Evolutionary conservation across 2,797 vertebrate genomes (phyloP), one percentile per base, ranked within the genome.

Genomic region (Leptodactylus fallax): DNA sequence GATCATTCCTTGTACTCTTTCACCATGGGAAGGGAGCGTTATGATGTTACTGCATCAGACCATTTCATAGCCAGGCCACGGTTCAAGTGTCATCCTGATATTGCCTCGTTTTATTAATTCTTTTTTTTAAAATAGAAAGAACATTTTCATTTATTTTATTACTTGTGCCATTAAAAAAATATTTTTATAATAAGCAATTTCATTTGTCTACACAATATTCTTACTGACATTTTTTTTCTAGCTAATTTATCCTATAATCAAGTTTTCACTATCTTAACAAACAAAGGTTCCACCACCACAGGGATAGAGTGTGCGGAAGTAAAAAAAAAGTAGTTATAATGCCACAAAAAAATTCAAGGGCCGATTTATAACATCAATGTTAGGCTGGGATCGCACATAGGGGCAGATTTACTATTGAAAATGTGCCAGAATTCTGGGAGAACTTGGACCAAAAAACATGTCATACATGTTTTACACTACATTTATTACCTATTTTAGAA

Each of bases 81-180:
- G 71, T 47, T 36, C 21, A 85, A 65, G 74, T 76, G 60, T 65
- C 47, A 78, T 65, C 23, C 5, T 13, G 56, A 78, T 85, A 16
- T 17, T 8, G 19, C 11, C 47, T 74, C 25, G 11, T n/a, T 60
- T 9, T 74, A 60, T 84, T 17, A 19, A 82, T 83, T 69, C 16
- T 4, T 53, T n/a, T n/a, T 69, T 69, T 67, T 69, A 51, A 65
- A 23, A 51, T 51, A 67, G 63, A 76, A 76, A 19, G 47, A 5
- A 7, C 11, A 2, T 51, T n/a, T n/a, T n/a, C 0, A 51, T 76
- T 76, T 76, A 76, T n/a, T 74, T 51, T 76, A 76, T n/a, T 53
- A 76, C 72, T 23, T 9, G 45, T 12, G 72, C 21, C 8, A 76
- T n/a, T 76, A 51, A 21, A 76, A 76, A 11, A 76, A 51, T 51